These are phyloP conservation scores for Lepidochrysops patricia DNA, from an alignment of 2,888 invertebrate genomes.

Conservation along the genomic window DNA sequence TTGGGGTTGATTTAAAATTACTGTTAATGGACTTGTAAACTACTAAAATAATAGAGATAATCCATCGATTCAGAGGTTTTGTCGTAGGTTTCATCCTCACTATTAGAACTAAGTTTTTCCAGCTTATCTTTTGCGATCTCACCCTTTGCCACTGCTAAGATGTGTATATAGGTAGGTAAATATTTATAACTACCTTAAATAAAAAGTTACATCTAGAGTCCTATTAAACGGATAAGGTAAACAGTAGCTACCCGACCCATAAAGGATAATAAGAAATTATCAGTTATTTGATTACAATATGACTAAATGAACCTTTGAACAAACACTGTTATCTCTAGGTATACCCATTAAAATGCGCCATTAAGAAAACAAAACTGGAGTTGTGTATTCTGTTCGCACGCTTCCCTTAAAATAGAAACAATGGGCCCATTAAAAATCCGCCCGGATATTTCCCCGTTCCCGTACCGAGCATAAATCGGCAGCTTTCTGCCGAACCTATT, in stretches of 20 bases:
- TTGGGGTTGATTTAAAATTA: not conserved
- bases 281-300: constrained; percentile 4
- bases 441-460: constrained; percentile 70
- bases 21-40: not conserved
- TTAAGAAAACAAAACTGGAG: constrained; percentile 39
- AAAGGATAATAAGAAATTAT: not conserved
- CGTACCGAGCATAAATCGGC: constrained; percentile 70
- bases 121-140: no score
- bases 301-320: constrained; percentile 16
- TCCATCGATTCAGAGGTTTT: no score
- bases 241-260: not conserved
- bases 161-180: no score
- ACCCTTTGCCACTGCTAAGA: no score
- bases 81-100: no score
- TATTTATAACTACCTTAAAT: no score
- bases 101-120: no score
- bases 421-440: constrained; percentile 72
- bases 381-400: constrained; percentile 70
- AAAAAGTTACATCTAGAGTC: no score
- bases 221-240: not conserved
- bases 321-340: constrained; percentile 26
- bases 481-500: constrained; percentile 74
- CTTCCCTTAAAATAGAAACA: constrained; percentile 72
- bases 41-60: not conserved
- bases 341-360: constrained; percentile 30